Evolutionary conservation across 2,797 vertebrate species (phyloP).

Genomic region (Rhadinocentrus ornatus): DNA sequence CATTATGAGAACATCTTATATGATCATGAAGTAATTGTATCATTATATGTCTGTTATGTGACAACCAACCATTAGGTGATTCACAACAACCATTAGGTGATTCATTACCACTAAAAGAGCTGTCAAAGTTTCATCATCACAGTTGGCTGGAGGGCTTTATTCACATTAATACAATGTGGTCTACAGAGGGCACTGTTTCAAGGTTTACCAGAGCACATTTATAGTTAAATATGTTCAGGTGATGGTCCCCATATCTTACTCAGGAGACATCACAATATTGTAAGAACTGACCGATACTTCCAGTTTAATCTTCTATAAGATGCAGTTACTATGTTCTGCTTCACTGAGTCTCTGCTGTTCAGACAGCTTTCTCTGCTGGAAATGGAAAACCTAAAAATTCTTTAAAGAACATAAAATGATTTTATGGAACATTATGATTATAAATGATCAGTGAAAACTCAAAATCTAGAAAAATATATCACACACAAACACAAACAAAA

Average conservation of each 20-base stretch:
- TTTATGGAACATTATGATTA: not conserved
- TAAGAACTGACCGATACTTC: conserved; percentile 30
- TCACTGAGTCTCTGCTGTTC: conserved; percentile 12
- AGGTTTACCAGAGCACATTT: conserved; percentile 26
- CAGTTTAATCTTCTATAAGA: conserved; percentile 33
- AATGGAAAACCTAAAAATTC: conserved; percentile 2
- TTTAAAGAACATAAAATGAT: conserved; percentile 17
- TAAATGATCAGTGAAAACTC: not conserved
- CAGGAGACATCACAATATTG: conserved; percentile 25
- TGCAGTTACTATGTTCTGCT: conserved; percentile 40
- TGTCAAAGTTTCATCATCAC: not conserved
- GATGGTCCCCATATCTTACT: conserved; percentile 28
- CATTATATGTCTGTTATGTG: conserved; percentile 20
- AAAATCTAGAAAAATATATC: conserved; percentile 3
- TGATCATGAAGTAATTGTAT: conserved; percentile 3
- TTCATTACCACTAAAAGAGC: not conserved
- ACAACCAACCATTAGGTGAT: conserved; percentile 14
- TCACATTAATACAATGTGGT: conserved; percentile 18
- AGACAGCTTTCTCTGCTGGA: conserved; percentile 23
- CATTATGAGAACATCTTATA: not conserved
- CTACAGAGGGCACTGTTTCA: conserved; percentile 76
- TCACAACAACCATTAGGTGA: conserved; percentile 8
- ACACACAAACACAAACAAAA: conserved; percentile 10
- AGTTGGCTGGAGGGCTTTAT: not conserved
- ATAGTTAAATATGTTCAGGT: conserved; percentile 11